Base-by-base conservation (phyloP, 2,797 vertebrate species). In the Acanthurus lineatus region DNA sequence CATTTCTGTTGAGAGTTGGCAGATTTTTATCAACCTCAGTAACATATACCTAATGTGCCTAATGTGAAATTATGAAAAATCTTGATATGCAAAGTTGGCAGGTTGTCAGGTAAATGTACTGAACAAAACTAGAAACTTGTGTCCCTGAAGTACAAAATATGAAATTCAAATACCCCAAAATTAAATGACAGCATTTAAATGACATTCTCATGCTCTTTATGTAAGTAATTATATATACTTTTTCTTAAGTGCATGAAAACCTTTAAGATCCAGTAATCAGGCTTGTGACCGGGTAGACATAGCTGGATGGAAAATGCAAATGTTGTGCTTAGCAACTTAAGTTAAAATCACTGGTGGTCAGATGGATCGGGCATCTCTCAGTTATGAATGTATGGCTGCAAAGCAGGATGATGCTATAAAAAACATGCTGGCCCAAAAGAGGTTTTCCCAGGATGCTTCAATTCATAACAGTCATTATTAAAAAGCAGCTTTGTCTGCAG, bases 381-480 rank as follows among this genome's bases (percentile, higher is more conserved):
- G 19, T 0, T 68, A 44, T 58, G 2, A 59, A 40, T 15, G 51
- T 71, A 45, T 70, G 20, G 19, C 32, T 52, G 10, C 40, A 52
- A 81, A 76, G 28, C 60, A 78, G 32, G 35, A 47, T 42, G 40
- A 0, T 62, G 25, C 35, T 66, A 62, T 65, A 51, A 57, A 47
- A 74, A 49, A 19, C 57, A 57, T 16, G 9, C 28, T 44, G 17
- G 49, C 52, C 62, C 66, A 20, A 45, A 40, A 54, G 6, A 80
- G 54, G 8, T n/a, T 71, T 42, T 77, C 47, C 58, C 20, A 51
- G 15, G n/a, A 63, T 9, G 28, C 22, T 57, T 17, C 57, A 20
- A 48, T 57, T 61, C 20, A 66, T 76, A 76, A 38, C 54, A 44
- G 44, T 3, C 20, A 4, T 78, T 68, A 62, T 75, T 68, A 64